Evolutionary conservation across 2,113 vertebrate genomes (phyloP).

Genomic region (Syngnathoides biaculeatus): DNA sequence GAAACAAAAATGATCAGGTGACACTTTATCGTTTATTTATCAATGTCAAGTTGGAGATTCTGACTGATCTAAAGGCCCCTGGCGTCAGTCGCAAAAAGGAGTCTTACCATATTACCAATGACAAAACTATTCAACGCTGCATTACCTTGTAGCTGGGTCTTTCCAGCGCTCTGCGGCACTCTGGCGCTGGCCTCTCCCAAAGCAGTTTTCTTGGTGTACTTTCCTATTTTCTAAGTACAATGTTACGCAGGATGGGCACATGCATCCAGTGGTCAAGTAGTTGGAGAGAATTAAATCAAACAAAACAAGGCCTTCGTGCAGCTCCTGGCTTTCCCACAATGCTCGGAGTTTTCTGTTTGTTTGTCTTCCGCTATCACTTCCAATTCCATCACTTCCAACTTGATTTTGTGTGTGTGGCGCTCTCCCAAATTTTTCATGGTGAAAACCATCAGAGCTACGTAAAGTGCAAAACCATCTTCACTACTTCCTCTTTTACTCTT

Average conservation of each 20-base stretch:
- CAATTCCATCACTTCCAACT: not conserved
- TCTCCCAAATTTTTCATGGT: not conserved
- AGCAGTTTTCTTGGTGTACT: not conserved
- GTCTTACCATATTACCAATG: not conserved
- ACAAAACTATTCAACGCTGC: not conserved
- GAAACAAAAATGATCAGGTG: not conserved
- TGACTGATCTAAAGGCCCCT: not conserved
- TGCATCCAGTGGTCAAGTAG: not conserved
- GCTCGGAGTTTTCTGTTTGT: not conserved
- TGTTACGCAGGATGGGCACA: not conserved
- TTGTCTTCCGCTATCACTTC: not conserved
- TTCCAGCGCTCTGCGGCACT: not conserved
- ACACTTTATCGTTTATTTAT: not conserved
- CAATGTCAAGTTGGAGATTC: not conserved
- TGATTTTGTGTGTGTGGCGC: not conserved
- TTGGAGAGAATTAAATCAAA: not conserved
- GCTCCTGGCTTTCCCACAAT: not conserved
- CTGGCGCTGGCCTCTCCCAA: not conserved
- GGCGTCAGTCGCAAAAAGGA: no score
- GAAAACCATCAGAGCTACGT: not conserved
- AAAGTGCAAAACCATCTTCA: not conserved
- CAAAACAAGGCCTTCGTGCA: not conserved
- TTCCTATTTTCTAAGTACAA: not conserved
- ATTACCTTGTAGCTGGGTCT: not conserved
- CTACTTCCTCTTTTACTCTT: not conserved